phyloP scores from a whole-genome alignment of 2,888 invertebrate genomes.

The Microctonus brassicae region DNA sequence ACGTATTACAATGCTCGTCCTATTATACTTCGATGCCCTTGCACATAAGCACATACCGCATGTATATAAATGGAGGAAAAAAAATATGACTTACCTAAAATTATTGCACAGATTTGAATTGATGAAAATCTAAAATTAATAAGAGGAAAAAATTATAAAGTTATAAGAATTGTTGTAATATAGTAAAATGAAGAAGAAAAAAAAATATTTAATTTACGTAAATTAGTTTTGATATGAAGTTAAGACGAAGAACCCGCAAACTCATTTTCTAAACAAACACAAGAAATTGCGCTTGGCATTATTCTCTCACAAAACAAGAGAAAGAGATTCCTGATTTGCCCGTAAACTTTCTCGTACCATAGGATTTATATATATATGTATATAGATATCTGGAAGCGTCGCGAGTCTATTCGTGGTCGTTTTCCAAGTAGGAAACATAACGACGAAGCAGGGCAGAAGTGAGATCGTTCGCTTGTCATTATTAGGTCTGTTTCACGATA shows the following conservation, averaged over 20 bases:
- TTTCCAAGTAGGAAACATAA: not conserved
- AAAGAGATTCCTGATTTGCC: constrained; percentile 24
- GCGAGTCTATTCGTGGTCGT: constrained; percentile 5
- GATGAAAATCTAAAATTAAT: not conserved
- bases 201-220: not conserved
- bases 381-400: constrained; percentile 4
- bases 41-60: not conserved
- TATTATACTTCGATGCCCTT: constrained; percentile 9
- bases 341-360: constrained; percentile 40
- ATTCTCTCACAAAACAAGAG: constrained; percentile 1
- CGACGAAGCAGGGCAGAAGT: constrained; percentile 43
- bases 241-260: constrained; percentile 28
- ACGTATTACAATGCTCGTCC: constrained; percentile 15
- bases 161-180: not conserved
- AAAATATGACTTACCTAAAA: not conserved
- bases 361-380: not conserved
- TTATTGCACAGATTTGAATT: not conserved
- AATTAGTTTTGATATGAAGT: constrained; percentile 5
- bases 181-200: not conserved
- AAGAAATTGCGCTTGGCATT: constrained; percentile 8
- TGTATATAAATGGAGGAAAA: not conserved
- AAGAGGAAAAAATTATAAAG: not conserved
- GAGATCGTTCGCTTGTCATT: constrained; percentile 40
- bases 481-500: constrained; percentile 32
- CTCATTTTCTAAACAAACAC: constrained; percentile 33